Evolutionary conservation across 2,888 invertebrate species (phyloP).

Genomic region (Osmoderma eremita): DNA sequence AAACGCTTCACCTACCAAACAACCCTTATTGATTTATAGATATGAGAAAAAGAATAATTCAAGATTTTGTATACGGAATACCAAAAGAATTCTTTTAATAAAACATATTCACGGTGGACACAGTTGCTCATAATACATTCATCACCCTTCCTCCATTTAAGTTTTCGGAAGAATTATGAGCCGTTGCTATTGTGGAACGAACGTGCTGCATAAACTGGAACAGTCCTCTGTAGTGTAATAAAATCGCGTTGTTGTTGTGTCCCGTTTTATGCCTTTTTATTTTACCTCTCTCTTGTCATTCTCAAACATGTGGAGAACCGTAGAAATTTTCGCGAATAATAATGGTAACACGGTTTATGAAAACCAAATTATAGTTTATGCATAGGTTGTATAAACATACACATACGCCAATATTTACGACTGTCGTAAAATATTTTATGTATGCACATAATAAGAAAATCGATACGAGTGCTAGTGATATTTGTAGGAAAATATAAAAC

Average conservation of each 20-base stretch:
- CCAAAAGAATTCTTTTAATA: too few relatives aligned
- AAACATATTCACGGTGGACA: too few relatives aligned
- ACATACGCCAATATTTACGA: conserved; percentile 35
- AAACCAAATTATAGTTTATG: conserved; percentile 32
- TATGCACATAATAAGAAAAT: conserved; percentile 35
- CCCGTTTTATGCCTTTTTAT: conserved; percentile 18
- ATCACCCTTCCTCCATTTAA: conserved; percentile 23
- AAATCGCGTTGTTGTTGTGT: conserved; percentile 2
- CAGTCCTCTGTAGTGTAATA: conserved; percentile 3
- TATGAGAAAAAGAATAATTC: too few relatives aligned
- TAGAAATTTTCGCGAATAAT: conserved; percentile 10
- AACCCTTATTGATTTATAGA: too few relatives aligned
- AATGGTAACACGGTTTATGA: conserved; percentile 21
- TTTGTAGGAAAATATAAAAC: conserved; percentile 48
- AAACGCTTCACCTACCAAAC: too few relatives aligned
- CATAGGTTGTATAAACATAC: conserved; percentile 27
- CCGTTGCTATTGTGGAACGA: conserved; percentile 1
- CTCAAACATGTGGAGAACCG: not conserved
- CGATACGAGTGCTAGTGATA: conserved; percentile 42
- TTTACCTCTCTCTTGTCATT: conserved; percentile 1
- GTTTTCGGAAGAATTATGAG: conserved; percentile 3
- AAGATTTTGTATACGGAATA: too few relatives aligned
- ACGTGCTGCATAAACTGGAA: conserved; percentile 12
- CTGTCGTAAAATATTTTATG: conserved; percentile 39
- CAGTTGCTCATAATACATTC: conserved; percentile 9